Conservation (phyloP, 2,113 vertebrate genomes). For the Turdus rufiventris region DNA sequence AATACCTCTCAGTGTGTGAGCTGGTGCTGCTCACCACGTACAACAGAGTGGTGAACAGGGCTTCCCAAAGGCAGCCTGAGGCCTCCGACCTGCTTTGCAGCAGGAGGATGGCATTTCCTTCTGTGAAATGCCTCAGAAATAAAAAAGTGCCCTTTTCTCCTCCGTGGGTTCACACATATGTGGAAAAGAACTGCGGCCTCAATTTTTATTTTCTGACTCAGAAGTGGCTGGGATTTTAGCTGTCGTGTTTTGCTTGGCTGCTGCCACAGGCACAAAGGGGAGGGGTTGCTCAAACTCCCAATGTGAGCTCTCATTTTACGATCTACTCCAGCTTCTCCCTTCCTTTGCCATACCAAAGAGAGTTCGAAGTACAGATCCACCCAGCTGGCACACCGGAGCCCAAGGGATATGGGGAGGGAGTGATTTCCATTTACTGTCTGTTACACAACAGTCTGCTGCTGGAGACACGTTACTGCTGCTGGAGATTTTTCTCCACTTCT, state of each 20-base stretch:
- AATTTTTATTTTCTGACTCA: not conserved
- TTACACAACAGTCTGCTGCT: not conserved
- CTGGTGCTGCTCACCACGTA: not conserved
- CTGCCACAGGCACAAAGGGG: not conserved
- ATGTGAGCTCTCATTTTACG: not conserved
- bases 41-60: too few relatives aligned
- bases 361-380: not conserved
- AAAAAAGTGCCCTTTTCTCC: not conserved
- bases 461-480: not conserved
- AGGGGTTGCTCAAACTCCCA: not conserved
- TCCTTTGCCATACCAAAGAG: not conserved
- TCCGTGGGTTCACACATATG: fast-evolving
- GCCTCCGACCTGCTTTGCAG: not conserved
- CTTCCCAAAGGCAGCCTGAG: not conserved
- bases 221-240: not conserved
- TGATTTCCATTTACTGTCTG: not conserved
- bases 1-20: not conserved
- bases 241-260: not conserved
- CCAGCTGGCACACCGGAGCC: not conserved
- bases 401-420: not conserved
- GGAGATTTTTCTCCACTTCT: not conserved
- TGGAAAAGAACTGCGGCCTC: not conserved
- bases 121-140: not conserved
- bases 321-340: not conserved
- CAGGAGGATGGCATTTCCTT: not conserved